Conservation (phyloP, 2,113 vertebrate genomes). For the Puma concolor region DNA sequence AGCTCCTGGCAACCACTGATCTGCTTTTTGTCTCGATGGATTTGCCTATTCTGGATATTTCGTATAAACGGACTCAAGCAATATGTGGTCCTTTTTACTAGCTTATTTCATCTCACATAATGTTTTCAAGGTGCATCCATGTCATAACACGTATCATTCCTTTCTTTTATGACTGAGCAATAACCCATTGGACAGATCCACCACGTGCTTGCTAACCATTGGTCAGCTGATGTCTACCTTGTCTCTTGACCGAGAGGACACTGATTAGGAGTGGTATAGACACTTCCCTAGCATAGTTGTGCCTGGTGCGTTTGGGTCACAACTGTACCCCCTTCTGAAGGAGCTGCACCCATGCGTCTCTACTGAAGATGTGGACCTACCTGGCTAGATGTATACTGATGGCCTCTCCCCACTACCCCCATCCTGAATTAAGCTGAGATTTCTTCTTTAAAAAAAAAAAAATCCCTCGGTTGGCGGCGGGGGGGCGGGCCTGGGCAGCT, state of each 20-base stretch:
- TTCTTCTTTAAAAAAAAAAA: neutral
- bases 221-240: accelerated
- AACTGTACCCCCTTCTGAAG: neutral
- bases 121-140: accelerated
- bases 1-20: neutral
- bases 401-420: neutral
- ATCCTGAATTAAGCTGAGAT: neutral
- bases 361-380: neutral
- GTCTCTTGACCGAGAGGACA: neutral
- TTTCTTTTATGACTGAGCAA: accelerated
- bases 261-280: accelerated
- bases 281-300: neutral
- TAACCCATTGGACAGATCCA: accelerated
- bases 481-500: too few relatives aligned
- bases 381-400: accelerated
- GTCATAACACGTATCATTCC: accelerated
- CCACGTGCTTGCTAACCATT: accelerated
- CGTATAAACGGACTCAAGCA: neutral
- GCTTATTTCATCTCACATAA: neutral
- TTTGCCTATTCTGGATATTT: neutral
- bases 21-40: neutral
- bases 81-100: too few relatives aligned
- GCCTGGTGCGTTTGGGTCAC: neutral
- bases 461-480: too few relatives aligned
- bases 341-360: too few relatives aligned